Percentiles rank a stretch among this genome's conserved stretches.
Conservation (phyloP, 2,888 invertebrate species). For the Cyclophora albipunctata region DNA sequence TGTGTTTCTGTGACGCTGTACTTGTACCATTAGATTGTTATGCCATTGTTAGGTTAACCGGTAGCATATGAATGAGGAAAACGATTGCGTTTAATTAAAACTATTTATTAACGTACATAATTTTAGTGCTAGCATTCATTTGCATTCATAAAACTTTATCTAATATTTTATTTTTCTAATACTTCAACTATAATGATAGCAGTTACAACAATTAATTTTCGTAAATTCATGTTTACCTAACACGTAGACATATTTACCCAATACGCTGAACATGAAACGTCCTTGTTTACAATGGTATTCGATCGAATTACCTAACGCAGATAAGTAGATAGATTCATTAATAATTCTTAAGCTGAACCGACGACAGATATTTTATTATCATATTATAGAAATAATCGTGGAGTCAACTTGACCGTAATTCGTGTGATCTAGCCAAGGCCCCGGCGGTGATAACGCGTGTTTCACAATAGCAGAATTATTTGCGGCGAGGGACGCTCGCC, state of each 20-base stretch:
- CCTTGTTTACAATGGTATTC: constrained; percentile 6
- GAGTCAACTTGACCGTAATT: constrained; percentile 75
- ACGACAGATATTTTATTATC: constrained; percentile 51
- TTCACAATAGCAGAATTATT: constrained; percentile 76
- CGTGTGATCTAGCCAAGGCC: constrained; percentile 69
- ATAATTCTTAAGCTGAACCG: constrained; percentile 9
- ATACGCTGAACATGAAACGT: neutral
- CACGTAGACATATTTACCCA: neutral
- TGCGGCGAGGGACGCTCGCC: constrained; percentile 65
- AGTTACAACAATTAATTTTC: too few species aligned
- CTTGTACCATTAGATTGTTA: neutral
- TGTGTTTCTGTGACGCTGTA: too few species aligned
- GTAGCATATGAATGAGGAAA: too few species aligned
- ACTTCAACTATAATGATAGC: too few species aligned
- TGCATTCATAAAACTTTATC: too few species aligned
- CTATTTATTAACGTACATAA: too few species aligned
- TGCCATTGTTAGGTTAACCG: too few species aligned
- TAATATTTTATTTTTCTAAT: too few species aligned
- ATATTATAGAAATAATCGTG: constrained; percentile 50
- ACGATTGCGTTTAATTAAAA: too few species aligned
- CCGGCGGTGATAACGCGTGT: constrained; percentile 61
- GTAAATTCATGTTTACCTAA: too few species aligned
- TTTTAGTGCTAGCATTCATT: too few species aligned
- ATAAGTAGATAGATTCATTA: constrained; percentile 16
- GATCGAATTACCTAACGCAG: constrained; percentile 11